These are phyloP conservation scores for Eupithecia dodoneata DNA, from an alignment of 2,888 invertebrate species.

Conservation along the genomic window DNA sequence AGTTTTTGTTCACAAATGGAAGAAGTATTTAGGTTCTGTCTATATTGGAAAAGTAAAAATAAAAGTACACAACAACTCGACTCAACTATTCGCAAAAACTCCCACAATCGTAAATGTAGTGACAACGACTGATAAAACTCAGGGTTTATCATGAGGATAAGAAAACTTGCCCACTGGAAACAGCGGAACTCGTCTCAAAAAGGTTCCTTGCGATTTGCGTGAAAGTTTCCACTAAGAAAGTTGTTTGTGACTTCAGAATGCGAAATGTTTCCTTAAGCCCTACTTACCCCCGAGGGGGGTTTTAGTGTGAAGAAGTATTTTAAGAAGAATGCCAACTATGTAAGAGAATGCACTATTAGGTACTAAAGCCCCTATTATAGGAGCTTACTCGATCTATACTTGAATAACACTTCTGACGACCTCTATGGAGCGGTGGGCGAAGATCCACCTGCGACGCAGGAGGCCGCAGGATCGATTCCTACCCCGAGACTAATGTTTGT, in stretches of 20 bases:
- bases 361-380: too few relatives aligned
- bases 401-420: too few relatives aligned
- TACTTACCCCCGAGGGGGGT: constrained; percentile 21
- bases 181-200: constrained; percentile 10
- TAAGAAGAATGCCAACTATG: constrained; percentile 17
- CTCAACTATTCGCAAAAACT: constrained; percentile 4
- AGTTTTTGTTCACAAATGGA: too few relatives aligned
- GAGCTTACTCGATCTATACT: too few relatives aligned
- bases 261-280: constrained; percentile 26
- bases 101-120: constrained; percentile 2
- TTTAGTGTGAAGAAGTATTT: constrained; percentile 25
- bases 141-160: constrained; percentile 11
- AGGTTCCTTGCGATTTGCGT: constrained; percentile 28
- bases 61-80: not conserved
- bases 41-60: not conserved
- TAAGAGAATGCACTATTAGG: constrained; percentile 6
- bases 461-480: too few relatives aligned
- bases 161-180: constrained; percentile 12
- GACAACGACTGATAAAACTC: constrained; percentile 13
- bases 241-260: constrained; percentile 33
- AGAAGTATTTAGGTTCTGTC: not conserved
- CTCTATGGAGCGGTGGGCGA: too few relatives aligned
- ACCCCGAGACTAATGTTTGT: too few relatives aligned
- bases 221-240: constrained; percentile 29
- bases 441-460: too few relatives aligned